These are phyloP conservation scores for Kryptopterus vitreolus DNA, from an alignment of 2,797 vertebrate species.

Conservation along the genomic window DNA sequence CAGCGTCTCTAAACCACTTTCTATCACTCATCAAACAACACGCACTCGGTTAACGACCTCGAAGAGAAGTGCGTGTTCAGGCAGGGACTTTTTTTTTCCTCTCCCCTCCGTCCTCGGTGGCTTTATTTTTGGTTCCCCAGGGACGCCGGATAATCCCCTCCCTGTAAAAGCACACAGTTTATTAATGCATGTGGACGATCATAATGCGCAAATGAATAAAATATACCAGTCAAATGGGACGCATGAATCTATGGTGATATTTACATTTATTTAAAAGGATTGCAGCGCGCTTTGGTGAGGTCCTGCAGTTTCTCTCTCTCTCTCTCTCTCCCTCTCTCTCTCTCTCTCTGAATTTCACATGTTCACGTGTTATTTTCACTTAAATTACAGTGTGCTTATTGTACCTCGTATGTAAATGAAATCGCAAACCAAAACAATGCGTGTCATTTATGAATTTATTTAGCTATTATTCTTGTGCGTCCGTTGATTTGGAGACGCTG, in stretches of 20 bases:
- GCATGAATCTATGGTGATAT: conserved; percentile 71
- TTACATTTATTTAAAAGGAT: conserved; percentile 65
- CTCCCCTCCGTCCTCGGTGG: conserved; percentile 46
- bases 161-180: conserved; percentile 64
- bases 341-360: background rate
- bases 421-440: too few relatives aligned
- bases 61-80: conserved; percentile 55
- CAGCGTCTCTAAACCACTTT: conserved; percentile 18
- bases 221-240: conserved; percentile 47
- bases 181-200: conserved; percentile 60
- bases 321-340: background rate
- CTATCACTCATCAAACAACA: conserved; percentile 39
- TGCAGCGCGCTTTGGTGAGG: conserved; percentile 38
- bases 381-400: background rate
- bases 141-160: conserved; percentile 57
- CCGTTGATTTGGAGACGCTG: background rate
- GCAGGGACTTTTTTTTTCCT: conserved; percentile 1
- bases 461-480: background rate
- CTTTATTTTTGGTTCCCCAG: conserved; percentile 57
- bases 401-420: too few relatives aligned
- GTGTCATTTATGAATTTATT: too few relatives aligned
- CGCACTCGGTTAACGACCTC: conserved; percentile 58
- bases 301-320: background rate
- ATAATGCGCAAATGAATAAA: conserved; percentile 67
- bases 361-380: background rate